These are phyloP conservation scores for Trachythela sp. DNA, from an alignment of 64 coral and sea anemone species.

Conservation along the genomic window DNA sequence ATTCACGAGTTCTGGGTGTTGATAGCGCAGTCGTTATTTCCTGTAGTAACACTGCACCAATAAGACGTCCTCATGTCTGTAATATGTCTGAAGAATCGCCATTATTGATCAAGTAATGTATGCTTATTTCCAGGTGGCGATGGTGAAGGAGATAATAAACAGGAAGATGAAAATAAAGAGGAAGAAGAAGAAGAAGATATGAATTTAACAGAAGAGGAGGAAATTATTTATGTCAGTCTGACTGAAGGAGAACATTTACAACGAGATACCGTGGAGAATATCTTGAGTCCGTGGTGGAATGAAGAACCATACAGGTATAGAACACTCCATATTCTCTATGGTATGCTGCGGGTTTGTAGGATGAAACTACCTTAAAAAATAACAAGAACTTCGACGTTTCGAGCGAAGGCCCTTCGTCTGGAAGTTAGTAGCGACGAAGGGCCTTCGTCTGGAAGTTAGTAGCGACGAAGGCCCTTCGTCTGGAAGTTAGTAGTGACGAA, in stretches of 20 bases:
- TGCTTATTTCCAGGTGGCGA: neutral
- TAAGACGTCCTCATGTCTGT: too few relatives aligned
- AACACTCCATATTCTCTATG: neutral
- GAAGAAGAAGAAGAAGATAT: conserved; percentile 57
- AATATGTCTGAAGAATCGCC: too few relatives aligned
- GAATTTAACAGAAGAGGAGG: conserved; percentile 86
- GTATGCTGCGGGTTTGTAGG: neutral
- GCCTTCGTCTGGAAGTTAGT: too few relatives aligned
- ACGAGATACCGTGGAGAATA: conserved; percentile 71
- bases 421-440: too few relatives aligned
- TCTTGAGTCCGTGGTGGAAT: conserved; percentile 87
- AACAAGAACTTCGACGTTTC: too few relatives aligned
- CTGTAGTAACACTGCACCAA: too few relatives aligned
- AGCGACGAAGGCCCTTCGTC: too few relatives aligned
- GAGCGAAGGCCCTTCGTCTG: too few relatives aligned
- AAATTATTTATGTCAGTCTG: conserved; percentile 71
- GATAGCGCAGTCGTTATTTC: too few relatives aligned
- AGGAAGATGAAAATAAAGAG: conserved; percentile 55
- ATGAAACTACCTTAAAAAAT: neutral
- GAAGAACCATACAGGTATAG: conserved; percentile 87
- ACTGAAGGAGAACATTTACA: conserved; percentile 67
- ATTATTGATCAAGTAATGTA: neutral
- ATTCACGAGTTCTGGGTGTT: too few relatives aligned
- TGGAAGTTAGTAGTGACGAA: too few relatives aligned
- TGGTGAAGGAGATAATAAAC: conserved; percentile 27